Evolutionary conservation across 2,888 invertebrate species (phyloP), one percentile per base, ranked within the genome.

Genomic region (Sinelater perroti): DNA sequence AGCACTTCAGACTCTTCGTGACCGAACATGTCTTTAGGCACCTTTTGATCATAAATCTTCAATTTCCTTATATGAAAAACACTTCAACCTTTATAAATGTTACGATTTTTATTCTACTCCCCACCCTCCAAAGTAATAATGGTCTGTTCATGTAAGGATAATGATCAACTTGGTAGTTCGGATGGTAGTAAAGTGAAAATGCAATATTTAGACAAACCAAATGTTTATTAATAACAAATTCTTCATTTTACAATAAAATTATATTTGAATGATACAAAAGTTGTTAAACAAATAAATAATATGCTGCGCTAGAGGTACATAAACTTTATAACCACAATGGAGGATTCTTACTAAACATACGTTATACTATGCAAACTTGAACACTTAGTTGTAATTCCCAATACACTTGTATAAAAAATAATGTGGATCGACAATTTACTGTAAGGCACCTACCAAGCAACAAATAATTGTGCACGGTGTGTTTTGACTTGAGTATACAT

Each of bases 321-420:
- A n/a, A n/a, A n/a, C n/a, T n/a, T n/a, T n/a, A n/a, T n/a, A 40
- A 40, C 10, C 10, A 6, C n/a, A 16, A 17, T 17, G n/a, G 5
- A 40, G 18, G 17, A 17, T 17, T 13, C 16, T 21, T 40, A 24
- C 8, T 24, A 7, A 40, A 26, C 14, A 26, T 40, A 36, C 11
- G 18, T 14, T 28, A 24, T 28, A 36, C 20, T 47, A 40, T 50
- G 28, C 40, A 50, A 50, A 50, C 50, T 50, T 50, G 50, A 50
- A 50, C 50, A 50, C 50, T 50, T 50, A 47, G 20, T 38, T 30
- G 30, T 50, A 50, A 36, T 24, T 50, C 40, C 38, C 40, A 50
- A 38, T 38, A 50, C 30, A 50, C 31, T 28, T 50, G 40, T 50
- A 50, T 50, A 50, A 50, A n/a, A 50, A 50, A 50, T 50, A 50